phyloP scores from a whole-genome alignment of 1,140 invertebrate genomes.

The Archegozetes longisetosus region DNA sequence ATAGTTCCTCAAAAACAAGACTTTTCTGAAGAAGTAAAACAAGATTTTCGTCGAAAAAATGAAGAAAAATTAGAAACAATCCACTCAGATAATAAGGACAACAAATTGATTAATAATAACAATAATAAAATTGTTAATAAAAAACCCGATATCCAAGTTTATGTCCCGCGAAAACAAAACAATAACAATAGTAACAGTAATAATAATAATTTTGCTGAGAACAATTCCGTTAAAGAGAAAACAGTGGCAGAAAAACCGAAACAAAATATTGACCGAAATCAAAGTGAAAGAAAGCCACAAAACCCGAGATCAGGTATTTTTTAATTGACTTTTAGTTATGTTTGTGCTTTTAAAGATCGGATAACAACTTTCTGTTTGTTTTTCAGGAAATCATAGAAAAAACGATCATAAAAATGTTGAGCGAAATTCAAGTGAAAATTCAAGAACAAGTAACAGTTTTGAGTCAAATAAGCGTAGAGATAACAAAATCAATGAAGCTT shows the following conservation, averaged over 20 bases:
- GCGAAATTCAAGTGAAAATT: neutral
- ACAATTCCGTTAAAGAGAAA: neutral
- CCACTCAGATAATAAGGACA: neutral
- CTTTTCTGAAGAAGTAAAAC: neutral
- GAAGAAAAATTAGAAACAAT: neutral
- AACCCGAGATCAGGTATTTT: no score
- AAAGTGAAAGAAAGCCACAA: neutral
- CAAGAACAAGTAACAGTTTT: neutral
- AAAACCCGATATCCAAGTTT: constrained; percentile 26
- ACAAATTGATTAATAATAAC: neutral
- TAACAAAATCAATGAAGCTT: neutral
- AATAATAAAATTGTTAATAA: constrained; percentile 7
- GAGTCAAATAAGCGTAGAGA: no score
- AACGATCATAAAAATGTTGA: no score
- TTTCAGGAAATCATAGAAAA: no score
- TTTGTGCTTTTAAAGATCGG: no score
- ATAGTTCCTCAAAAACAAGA: neutral
- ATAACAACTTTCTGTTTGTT: no score
- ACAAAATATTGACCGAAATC: neutral
- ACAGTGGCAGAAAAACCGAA: neutral
- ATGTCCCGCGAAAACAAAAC: constrained; percentile 22
- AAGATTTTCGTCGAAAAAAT: no score
- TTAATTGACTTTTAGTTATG: no score
- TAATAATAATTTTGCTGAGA: neutral
- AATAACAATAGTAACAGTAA: neutral